Base-by-base conservation (phyloP, 2,113 vertebrate species). In the Oncorhynchus mykiss region DNA sequence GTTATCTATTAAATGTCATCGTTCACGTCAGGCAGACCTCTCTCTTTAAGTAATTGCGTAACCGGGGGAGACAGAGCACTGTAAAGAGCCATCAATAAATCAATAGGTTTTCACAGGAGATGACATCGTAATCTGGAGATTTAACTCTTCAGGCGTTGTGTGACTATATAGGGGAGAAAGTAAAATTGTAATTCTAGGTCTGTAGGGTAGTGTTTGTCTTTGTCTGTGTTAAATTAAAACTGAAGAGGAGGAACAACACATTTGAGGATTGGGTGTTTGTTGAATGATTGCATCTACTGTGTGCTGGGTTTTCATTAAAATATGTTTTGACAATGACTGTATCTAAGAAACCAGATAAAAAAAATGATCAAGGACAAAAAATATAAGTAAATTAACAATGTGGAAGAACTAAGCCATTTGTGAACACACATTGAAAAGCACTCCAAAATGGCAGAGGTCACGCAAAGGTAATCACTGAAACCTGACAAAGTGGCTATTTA, bases 91-190 rank as follows among this genome's bases (percentile, higher is more conserved):
- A 60, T 80, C 79, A 79, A 73, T 77, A 73, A 75, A 65, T 85
- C 83, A 79, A 80, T 84, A 83, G 66, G 78, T 80, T 64, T 62
- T 34, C 51, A 68, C 12, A 59, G 57, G 29, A 78, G 69, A 59
- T 49, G 54, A 64, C 45, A 34, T 27, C 7, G 39, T 65, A 65
- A 51, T 66, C 34, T 22, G 51, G 34, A 49, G n/a, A 78, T 62
- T 76, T 60, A 9, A 73, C 31, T 74, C 71, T 48, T 45, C 16
- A 57, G 48, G 51, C 78, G 51, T 73, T 39, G 45, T 74, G 27
- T 68, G 24, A 64, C 59, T 54, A 7, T 60, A 9, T 27, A 6
- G 71, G 70, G 45, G 49, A 16, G 16, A 14, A 54, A 18, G 5
- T 3, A 5, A 5, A 54, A 54, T 16, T 18, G 14, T 54, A 54